Evolutionary conservation across 2,113 vertebrate genomes (phyloP).

Genomic region (Cyrtonyx montezumae): DNA sequence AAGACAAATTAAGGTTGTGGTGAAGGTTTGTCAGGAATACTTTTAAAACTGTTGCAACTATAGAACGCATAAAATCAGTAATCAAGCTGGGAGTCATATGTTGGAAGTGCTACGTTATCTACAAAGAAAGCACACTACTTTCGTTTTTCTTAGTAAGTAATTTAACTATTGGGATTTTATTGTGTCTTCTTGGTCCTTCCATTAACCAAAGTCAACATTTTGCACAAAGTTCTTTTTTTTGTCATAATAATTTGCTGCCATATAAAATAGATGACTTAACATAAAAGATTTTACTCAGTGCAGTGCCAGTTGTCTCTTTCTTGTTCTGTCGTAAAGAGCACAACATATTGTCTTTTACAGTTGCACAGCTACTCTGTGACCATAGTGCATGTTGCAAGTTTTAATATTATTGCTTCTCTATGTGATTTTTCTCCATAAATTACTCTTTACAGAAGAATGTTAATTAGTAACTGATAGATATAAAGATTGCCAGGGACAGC

Average conservation of each 20-base stretch:
- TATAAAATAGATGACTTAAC: slow-evolving; percentile 62
- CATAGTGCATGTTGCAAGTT: slow-evolving; percentile 17
- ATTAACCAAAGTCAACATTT: slow-evolving; percentile 69
- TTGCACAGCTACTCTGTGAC: slow-evolving; percentile 16
- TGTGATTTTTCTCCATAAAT: slow-evolving; percentile 67
- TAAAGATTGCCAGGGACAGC: slow-evolving; percentile 90
- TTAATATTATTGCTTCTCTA: slow-evolving; percentile 38
- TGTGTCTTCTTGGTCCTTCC: slow-evolving; percentile 29
- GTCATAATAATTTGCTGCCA: slow-evolving; percentile 61
- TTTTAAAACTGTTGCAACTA: slow-evolving; percentile 5
- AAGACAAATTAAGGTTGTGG: neutral
- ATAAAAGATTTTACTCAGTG: slow-evolving; percentile 63
- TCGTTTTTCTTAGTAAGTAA: slow-evolving; percentile 38
- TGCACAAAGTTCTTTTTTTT: slow-evolving; percentile 58
- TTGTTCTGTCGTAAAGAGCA: slow-evolving; percentile 14
- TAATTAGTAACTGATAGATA: slow-evolving; percentile 91
- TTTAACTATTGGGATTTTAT: slow-evolving; percentile 53
- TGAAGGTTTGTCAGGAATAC: neutral
- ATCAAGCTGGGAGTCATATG: neutral
- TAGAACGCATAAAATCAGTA: slow-evolving; percentile 13
- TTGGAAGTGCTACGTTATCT: slow-evolving; percentile 6
- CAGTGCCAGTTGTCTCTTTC: slow-evolving; percentile 10
- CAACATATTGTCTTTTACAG: slow-evolving; percentile 13
- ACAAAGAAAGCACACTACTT: slow-evolving; percentile 5
- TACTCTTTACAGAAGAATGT: slow-evolving; percentile 82